Conservation (phyloP, 1,140 invertebrate genomes). For the Drosophila virilis region DNA sequence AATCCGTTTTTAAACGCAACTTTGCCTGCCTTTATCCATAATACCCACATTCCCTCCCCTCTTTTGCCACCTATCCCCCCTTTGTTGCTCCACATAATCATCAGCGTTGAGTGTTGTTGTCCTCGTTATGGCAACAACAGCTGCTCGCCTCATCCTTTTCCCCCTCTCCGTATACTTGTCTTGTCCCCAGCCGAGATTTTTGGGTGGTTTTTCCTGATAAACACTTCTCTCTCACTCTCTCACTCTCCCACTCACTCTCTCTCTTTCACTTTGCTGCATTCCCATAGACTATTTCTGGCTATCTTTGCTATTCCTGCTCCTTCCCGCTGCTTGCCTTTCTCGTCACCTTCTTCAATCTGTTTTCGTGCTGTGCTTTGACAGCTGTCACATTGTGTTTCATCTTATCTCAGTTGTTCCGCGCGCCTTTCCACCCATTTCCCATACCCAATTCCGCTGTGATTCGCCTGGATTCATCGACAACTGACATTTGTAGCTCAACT, state of each 20-base stretch:
- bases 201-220: conserved; percentile 51
- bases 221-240: conserved; percentile 2
- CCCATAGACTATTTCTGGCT: conserved; percentile 24
- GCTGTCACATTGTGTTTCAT: conserved; percentile 67
- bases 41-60: background rate
- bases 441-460: conserved; percentile 23
- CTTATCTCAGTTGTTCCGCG: conserved; percentile 34
- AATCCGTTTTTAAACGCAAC: conserved; percentile 79
- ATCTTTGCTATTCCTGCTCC: conserved; percentile 12
- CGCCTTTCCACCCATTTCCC: conserved; percentile 24
- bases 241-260: too few relatives aligned
- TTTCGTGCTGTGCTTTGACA: conserved; percentile 68
- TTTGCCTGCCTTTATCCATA: conserved; percentile 21
- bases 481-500: too few relatives aligned
- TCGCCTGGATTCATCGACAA: background rate
- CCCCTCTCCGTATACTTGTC: background rate
- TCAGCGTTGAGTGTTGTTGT: conserved; percentile 41
- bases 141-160: background rate
- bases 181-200: conserved; percentile 32
- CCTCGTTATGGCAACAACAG: conserved; percentile 57
- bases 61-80: too few relatives aligned
- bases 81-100: conserved; percentile 21
- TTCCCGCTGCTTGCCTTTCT: too few relatives aligned
- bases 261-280: conserved; percentile 19
- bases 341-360: conserved; percentile 2